These are phyloP conservation scores for Argyresthia albistria DNA, from an alignment of 2,888 invertebrate species.

Conservation along the genomic window DNA sequence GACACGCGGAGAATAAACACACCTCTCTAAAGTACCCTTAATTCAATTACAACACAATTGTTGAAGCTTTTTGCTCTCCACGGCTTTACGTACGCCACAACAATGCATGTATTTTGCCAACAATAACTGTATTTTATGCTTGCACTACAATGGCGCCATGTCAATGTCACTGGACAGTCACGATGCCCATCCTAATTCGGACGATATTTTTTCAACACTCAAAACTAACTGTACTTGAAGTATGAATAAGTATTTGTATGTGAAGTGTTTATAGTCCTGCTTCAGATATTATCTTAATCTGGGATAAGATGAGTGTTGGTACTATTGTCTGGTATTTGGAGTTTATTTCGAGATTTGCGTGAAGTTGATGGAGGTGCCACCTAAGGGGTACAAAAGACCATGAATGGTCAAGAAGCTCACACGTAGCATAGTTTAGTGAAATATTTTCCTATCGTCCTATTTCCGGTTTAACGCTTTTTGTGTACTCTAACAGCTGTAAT, in stretches of 20 bases:
- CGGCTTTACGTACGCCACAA: slow-evolving; percentile 34
- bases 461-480: slow-evolving; percentile 25
- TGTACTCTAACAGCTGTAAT: background rate
- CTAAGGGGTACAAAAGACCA: slow-evolving; percentile 38
- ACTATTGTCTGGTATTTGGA: slow-evolving; percentile 28
- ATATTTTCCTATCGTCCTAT: slow-evolving; percentile 6
- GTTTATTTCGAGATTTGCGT: too few relatives aligned
- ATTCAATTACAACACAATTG: slow-evolving; percentile 60
- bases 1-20: slow-evolving; percentile 9
- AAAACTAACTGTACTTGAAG: slow-evolving; percentile 43
- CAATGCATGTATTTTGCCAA: slow-evolving; percentile 64
- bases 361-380: slow-evolving; percentile 39
- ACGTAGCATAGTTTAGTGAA: slow-evolving; percentile 26
- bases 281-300: slow-evolving; percentile 61
- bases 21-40: slow-evolving; percentile 32
- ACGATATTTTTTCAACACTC: slow-evolving; percentile 36
- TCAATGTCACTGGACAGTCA: slow-evolving; percentile 18
- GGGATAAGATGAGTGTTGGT: slow-evolving; percentile 47
- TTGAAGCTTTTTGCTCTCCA: slow-evolving; percentile 41
- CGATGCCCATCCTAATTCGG: slow-evolving; percentile 18
- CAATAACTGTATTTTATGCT: slow-evolving; percentile 53
- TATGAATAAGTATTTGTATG: slow-evolving; percentile 34
- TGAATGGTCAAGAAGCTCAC: slow-evolving; percentile 42
- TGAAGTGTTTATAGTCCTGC: slow-evolving; percentile 58
- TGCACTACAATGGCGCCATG: slow-evolving; percentile 22